phyloP scores from a whole-genome alignment of 2,888 invertebrate genomes.

The Lasioglossum vierecki region DNA sequence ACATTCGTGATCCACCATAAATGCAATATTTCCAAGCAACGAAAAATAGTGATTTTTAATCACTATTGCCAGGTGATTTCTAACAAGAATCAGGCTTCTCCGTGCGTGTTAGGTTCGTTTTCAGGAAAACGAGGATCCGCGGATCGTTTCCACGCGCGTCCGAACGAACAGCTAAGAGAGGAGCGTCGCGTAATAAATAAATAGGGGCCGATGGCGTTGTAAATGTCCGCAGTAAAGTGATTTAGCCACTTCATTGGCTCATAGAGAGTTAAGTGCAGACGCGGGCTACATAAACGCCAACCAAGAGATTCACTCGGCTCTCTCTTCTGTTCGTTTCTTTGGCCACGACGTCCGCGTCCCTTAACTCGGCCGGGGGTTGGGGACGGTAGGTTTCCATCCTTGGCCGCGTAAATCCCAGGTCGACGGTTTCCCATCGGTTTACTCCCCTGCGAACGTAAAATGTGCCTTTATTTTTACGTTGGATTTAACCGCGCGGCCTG shows the following conservation, averaged over 20 bases:
- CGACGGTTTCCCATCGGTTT: constrained; percentile 37
- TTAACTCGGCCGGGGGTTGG: neutral
- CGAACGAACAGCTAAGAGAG: constrained; percentile 5
- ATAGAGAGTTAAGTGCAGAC: constrained; percentile 75
- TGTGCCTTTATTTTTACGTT: constrained; percentile 79
- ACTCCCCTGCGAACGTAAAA: constrained; percentile 68
- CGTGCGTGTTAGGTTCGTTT: constrained; percentile 47
- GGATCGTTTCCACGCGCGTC: constrained; percentile 20
- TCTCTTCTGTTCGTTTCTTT: constrained; percentile 44
- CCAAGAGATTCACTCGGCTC: constrained; percentile 62
- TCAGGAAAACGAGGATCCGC: neutral
- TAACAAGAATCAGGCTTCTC: neutral
- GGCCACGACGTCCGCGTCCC: constrained; percentile 29
- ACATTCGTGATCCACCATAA: neutral
- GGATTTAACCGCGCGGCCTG: constrained; percentile 74
- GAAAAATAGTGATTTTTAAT: too few species aligned
- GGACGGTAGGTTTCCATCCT: constrained; percentile 19
- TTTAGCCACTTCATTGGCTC: constrained; percentile 77
- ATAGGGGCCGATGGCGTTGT: constrained; percentile 77
- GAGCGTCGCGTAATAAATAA: constrained; percentile 76
- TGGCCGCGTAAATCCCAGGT: constrained; percentile 66
- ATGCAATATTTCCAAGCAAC: neutral
- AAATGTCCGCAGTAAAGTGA: constrained; percentile 79
- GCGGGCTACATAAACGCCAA: constrained; percentile 73
- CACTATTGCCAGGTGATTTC: neutral